Base-by-base conservation (phyloP, 2,113 vertebrate species). In the Pelobates fuscus region DNA sequence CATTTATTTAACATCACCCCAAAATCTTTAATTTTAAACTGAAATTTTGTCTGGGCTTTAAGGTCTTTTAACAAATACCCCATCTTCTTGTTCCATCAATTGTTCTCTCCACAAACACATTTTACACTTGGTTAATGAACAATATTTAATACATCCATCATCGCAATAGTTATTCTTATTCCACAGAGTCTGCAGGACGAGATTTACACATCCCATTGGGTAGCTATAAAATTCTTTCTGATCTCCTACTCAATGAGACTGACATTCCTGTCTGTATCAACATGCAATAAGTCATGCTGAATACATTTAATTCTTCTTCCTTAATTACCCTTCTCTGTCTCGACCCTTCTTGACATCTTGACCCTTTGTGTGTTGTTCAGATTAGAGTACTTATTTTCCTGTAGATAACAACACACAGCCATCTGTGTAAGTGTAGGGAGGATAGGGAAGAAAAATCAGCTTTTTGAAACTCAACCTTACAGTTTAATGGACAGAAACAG, bases 401-500 rank as follows among this genome's bases (percentile, higher is more conserved):
- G 21, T 21, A 65, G 60, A 41, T 12, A 29, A 65, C 30, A 32
- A 21, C 52, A 25, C 23, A 30, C 29, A 25, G 41, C 68, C 68
- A 59, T 23, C 58, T 55, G 41, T 32, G 7, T 15, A 11, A 0
- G 23, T 26, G 14, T 26, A 21, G 21, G 12, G 26, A 26, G 23
- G 12, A 15, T 18, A 59, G 68, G 18, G 32, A 32, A 17, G 20
- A 41, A 43, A 30, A 70, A 59, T n/a, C 8, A 14, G 25, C 5
- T 59, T 25, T 21, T 58, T 26, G 23, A 29, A 70, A 59, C 25
- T 12, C 12, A 59, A 49, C n/a, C 61, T 46, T 30, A 12, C 8
- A 18, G 59, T 37, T 49, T 71, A 61, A 61, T 61, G 58, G 25
- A 49, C 69, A 61, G 57, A 46, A 71, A 61, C 69, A 5, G 2